A percentile compares a stretch with the other conserved stretches of the same genome.
Evolutionary conservation across 2,113 vertebrate species (phyloP).

Genomic region (Oncorhynchus gorbuscha): DNA sequence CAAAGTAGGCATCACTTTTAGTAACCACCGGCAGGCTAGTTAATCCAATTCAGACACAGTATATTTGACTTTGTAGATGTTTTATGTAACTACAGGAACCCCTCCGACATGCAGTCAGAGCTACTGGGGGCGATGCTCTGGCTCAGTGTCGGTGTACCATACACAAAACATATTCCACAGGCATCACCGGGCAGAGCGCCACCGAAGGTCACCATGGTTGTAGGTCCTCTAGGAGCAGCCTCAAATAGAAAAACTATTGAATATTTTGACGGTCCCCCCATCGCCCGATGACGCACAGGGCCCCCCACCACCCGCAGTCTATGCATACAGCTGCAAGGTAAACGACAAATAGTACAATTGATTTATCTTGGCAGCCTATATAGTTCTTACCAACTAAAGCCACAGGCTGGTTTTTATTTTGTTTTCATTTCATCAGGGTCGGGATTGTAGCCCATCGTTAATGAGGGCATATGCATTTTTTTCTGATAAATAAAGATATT

Average conservation of each 20-base stretch:
- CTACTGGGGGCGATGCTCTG: too few relatives aligned
- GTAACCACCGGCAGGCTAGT: too few relatives aligned
- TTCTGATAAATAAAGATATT: background rate
- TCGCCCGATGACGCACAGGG: conserved; percentile 26
- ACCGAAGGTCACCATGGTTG: conserved; percentile 21
- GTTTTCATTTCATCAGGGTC: conserved; percentile 21
- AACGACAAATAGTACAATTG: conserved; percentile 59
- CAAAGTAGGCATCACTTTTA: too few relatives aligned
- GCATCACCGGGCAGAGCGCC: background rate
- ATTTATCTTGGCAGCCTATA: conserved; percentile 56
- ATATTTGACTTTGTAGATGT: background rate
- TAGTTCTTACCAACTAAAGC: conserved; percentile 44
- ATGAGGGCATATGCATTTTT: background rate
- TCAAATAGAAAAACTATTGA: background rate
- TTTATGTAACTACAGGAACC: background rate
- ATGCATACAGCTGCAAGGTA: conserved; percentile 56
- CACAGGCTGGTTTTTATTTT: conserved; percentile 2
- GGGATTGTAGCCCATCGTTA: background rate
- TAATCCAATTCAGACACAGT: too few relatives aligned
- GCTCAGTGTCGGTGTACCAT: background rate
- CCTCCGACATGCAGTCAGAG: too few relatives aligned
- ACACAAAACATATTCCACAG: background rate
- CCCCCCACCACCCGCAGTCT: background rate
- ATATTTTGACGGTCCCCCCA: conserved; percentile 1
- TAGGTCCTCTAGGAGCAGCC: conserved; percentile 14